Conservation (phyloP, 2,888 invertebrate genomes). For the Harmothoe impar region DNA sequence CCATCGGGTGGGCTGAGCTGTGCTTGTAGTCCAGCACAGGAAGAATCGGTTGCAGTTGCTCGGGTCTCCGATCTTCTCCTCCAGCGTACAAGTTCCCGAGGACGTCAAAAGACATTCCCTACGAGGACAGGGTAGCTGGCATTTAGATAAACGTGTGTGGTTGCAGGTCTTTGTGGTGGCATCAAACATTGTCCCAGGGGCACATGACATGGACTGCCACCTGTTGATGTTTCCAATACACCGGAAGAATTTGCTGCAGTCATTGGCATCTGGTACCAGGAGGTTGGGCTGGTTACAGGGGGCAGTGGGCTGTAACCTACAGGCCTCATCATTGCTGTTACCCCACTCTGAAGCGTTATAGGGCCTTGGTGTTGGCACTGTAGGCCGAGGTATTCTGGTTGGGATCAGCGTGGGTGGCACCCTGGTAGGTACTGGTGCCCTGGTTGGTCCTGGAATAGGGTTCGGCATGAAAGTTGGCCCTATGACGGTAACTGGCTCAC, state of each 20-base stretch:
- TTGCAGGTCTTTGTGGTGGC: not conserved
- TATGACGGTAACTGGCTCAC: not conserved
- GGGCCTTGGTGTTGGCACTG: not conserved
- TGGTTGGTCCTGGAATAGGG: not conserved
- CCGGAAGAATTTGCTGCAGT: not conserved
- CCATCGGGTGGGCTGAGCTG: too few relatives aligned
- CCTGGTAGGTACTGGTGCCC: not conserved
- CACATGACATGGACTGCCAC: not conserved
- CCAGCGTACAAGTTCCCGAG: not conserved
- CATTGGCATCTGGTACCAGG: not conserved
- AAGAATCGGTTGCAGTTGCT: not conserved
- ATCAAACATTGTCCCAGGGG: not conserved
- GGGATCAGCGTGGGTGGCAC: not conserved
- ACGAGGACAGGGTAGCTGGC: not conserved
- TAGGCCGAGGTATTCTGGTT: not conserved
- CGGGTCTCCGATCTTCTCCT: not conserved
- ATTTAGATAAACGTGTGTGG: not conserved
- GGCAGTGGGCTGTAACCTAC: not conserved
- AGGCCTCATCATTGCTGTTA: not conserved
- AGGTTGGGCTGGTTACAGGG: not conserved
- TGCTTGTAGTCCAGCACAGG: not conserved
- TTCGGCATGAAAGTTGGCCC: not conserved
- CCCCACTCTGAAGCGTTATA: not conserved
- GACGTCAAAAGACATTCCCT: not conserved
- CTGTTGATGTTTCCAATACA: not conserved